These are phyloP conservation scores for Chrysopa pallens DNA, from an alignment of 1,140 invertebrate genomes.

Conservation along the genomic window DNA sequence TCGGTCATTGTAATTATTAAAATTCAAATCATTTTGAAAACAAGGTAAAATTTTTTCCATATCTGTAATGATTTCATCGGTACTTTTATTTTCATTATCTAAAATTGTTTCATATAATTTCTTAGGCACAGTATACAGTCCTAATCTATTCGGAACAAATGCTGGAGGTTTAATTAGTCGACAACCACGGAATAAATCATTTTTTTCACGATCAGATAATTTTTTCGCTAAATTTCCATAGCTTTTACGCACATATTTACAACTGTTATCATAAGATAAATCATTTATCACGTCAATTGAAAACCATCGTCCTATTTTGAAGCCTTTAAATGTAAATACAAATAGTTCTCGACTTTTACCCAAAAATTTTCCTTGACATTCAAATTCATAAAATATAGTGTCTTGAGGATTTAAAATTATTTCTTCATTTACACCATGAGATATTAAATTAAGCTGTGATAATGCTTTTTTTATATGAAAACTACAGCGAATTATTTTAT, in stretches of 20 bases:
- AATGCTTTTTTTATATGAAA: constrained; percentile 16
- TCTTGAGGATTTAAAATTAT: constrained; percentile 17
- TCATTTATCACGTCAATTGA: constrained; percentile 24
- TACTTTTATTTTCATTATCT: constrained; percentile 20
- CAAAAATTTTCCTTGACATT: constrained; percentile 19
- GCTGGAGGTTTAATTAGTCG: constrained; percentile 28
- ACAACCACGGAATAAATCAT: constrained; percentile 33
- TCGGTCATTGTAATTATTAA: constrained; percentile 36
- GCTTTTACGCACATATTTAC: constrained; percentile 4
- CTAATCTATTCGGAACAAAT: constrained; percentile 31
- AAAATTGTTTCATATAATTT: constrained; percentile 29
- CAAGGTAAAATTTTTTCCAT: constrained; percentile 25
- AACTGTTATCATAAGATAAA: constrained; percentile 1
- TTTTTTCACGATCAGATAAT: neutral
- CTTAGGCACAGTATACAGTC: constrained; percentile 34
- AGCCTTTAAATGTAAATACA: constrained; percentile 33
- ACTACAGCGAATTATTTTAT: constrained; percentile 13
- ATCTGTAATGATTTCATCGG: constrained; percentile 19
- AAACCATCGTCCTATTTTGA: constrained; percentile 33
- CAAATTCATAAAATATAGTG: constrained; percentile 13
- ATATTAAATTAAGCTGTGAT: constrained; percentile 21
- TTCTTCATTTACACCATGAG: constrained; percentile 9
- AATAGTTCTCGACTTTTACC: constrained; percentile 38
- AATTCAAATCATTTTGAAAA: constrained; percentile 26
- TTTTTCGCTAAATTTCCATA: neutral